Conservation (phyloP, 2,888 invertebrate species). For the Yponomeuta cagnagella region DNA sequence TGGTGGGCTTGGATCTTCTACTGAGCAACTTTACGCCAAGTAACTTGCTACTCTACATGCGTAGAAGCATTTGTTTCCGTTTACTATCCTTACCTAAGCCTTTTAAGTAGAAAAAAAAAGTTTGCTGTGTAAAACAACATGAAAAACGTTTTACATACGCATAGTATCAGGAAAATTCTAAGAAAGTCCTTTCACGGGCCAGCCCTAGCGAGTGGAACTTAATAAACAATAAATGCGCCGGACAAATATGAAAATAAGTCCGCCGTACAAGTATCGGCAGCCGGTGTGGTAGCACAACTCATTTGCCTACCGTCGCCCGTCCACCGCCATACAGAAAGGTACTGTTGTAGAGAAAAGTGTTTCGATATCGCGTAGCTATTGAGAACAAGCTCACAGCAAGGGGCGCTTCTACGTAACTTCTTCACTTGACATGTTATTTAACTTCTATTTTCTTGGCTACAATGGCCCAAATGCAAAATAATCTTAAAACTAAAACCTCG, state of each 20-base stretch:
- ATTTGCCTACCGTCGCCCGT: slow-evolving; percentile 66
- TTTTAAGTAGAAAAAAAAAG: too few species aligned
- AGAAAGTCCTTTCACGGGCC: slow-evolving; percentile 28
- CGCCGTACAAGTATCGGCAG: slow-evolving; percentile 68
- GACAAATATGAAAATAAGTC: slow-evolving; percentile 75
- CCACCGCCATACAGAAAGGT: not conserved
- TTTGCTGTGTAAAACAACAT: too few species aligned
- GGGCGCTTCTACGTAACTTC: not conserved
- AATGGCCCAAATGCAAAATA: too few species aligned
- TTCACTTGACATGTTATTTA: not conserved
- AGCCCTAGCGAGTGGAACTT: slow-evolving; percentile 52
- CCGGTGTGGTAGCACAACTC: slow-evolving; percentile 52
- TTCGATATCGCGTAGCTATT: not conserved
- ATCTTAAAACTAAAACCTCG: too few species aligned
- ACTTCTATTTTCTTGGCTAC: too few species aligned
- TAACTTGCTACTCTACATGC: too few species aligned
- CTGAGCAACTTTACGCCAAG: too few species aligned
- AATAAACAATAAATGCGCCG: slow-evolving; percentile 62
- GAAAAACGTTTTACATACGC: too few species aligned
- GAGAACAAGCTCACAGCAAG: not conserved
- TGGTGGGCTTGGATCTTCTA: too few species aligned
- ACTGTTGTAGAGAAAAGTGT: not conserved
- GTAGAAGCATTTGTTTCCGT: too few species aligned
- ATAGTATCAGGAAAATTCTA: too few species aligned
- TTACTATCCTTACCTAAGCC: too few species aligned